Percentiles rank a stretch among this genome's conserved stretches.
phyloP scores from a whole-genome alignment of 2,797 vertebrate species.

The Spinus pinus region DNA sequence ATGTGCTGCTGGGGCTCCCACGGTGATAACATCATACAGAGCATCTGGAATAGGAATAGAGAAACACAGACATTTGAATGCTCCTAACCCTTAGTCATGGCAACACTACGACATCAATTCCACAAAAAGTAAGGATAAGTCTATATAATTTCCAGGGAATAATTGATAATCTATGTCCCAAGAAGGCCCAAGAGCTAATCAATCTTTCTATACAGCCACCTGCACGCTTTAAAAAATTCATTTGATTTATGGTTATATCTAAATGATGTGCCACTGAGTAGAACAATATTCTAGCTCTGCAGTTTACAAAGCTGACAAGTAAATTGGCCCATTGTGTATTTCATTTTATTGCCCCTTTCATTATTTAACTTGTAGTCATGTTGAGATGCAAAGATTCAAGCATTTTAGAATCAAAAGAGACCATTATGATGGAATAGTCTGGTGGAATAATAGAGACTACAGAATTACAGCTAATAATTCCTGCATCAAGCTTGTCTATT shows the following conservation, averaged over 20 bases:
- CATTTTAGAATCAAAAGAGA: background rate
- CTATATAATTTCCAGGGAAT: background rate
- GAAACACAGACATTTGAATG: background rate
- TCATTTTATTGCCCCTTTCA: conserved; percentile 60
- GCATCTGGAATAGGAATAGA: conserved; percentile 79
- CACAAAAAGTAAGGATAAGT: background rate
- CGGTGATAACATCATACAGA: conserved; percentile 92
- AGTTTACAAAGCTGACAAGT: conserved; percentile 61
- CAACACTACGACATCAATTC: background rate
- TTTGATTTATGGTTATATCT: conserved; percentile 67
- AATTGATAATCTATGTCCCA: background rate
- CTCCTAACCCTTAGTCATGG: background rate
- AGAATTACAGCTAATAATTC: background rate
- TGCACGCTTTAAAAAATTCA: conserved; percentile 54
- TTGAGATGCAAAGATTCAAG: conserved; percentile 51
- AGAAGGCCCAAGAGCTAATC: conserved; percentile 40
- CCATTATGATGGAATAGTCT: background rate
- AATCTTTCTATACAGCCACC: conserved; percentile 58
- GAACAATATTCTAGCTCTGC: conserved; percentile 56
- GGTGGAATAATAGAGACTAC: background rate
- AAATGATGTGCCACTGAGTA: conserved; percentile 43
- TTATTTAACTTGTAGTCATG: conserved; percentile 64
- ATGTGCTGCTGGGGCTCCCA: conserved; percentile 94
- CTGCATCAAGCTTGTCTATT: background rate
- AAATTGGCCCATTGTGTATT: conserved; percentile 69